Percentiles rank a stretch among this genome's conserved stretches.
phyloP scores from a whole-genome alignment of 2,797 vertebrate species.

The Chloroceryle inda region DNA sequence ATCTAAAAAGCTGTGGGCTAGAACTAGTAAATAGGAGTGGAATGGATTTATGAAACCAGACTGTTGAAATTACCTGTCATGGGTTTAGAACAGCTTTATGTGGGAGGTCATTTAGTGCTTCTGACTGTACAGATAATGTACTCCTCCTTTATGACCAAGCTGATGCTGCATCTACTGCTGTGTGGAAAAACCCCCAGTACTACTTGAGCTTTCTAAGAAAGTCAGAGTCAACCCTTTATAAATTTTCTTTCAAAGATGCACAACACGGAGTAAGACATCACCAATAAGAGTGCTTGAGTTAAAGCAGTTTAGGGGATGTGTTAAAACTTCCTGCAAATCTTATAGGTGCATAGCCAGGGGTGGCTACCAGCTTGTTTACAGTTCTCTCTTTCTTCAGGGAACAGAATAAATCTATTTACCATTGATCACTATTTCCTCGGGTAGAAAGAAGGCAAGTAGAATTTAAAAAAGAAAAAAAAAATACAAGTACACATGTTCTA shows the following conservation, averaged over 20 bases:
- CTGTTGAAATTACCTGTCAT: neutral
- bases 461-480: neutral
- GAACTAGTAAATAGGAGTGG: neutral
- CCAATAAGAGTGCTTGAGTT: neutral
- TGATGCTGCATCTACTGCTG: neutral
- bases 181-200: neutral
- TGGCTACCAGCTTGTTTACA: neutral
- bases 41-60: constrained; percentile 5
- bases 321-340: neutral
- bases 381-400: neutral
- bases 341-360: neutral
- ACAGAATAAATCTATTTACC: neutral
- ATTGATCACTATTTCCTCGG: neutral
- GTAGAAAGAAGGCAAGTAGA: neutral
- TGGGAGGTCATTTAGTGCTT: neutral
- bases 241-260: neutral
- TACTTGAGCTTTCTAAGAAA: neutral
- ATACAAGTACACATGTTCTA: neutral
- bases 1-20: neutral
- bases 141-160: neutral
- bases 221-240: neutral
- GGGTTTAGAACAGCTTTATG: neutral
- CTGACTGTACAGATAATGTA: neutral
- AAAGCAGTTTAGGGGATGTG: neutral
- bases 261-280: neutral